phyloP scores from a whole-genome alignment of 2,113 vertebrate species.

The Lontra canadensis region DNA sequence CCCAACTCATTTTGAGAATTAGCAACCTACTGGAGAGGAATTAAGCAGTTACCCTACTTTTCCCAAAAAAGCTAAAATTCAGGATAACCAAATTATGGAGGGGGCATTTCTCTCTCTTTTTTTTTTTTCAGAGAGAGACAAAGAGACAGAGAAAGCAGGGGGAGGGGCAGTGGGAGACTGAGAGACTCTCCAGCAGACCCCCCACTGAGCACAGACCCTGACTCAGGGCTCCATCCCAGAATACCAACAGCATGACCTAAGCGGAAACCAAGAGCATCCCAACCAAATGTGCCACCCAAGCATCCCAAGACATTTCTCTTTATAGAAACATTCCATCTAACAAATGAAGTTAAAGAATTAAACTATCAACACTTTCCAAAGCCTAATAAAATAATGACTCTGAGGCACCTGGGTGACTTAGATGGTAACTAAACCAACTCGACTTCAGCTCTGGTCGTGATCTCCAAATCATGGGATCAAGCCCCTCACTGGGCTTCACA shows the following conservation, averaged over 20 bases:
- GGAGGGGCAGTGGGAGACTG: neutral
- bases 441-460: neutral
- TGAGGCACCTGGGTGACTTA: neutral
- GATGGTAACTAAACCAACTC: neutral
- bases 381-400: no score
- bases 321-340: no score
- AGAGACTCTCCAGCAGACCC: neutral
- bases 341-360: no score
- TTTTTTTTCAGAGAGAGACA: neutral
- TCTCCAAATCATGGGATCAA: neutral
- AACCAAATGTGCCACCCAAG: no score
- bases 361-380: no score
- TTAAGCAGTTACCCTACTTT: neutral
- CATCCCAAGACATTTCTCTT: no score
- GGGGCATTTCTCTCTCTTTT: neutral
- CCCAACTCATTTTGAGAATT: neutral
- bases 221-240: neutral
- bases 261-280: no score
- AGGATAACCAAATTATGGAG: neutral
- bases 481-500: neutral
- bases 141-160: neutral
- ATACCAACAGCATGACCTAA: no score
- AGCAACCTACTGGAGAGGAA: neutral
- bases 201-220: neutral
- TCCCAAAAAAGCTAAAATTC: neutral